phyloP scores from a whole-genome alignment of 1,140 invertebrate species.

The Pseudomyrmex pallidus region DNA sequence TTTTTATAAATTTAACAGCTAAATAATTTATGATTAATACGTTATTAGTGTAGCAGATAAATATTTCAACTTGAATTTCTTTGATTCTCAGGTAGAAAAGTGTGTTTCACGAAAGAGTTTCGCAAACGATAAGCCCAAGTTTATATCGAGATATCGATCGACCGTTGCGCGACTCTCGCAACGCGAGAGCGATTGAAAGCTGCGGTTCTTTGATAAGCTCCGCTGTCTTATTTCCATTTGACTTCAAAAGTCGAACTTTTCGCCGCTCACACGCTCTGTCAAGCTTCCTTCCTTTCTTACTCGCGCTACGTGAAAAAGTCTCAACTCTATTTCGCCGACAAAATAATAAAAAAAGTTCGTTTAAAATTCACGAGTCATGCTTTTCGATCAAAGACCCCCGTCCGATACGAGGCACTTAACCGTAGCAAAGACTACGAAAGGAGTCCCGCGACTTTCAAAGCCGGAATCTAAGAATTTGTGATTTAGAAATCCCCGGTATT shows the following conservation, averaged over 20 bases:
- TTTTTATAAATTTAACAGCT: no score
- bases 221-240: conserved; percentile 51
- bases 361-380: conserved; percentile 54
- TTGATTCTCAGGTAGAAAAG: background rate
- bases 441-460: background rate
- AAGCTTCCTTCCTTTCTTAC: conserved; percentile 5
- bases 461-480: conserved; percentile 15
- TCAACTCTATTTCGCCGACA: conserved; percentile 2
- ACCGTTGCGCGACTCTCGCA: background rate
- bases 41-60: no score
- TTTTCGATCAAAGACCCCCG: conserved; percentile 44
- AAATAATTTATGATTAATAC: no score
- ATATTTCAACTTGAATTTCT: background rate
- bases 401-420: conserved; percentile 34
- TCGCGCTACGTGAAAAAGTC: background rate
- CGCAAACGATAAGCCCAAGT: background rate
- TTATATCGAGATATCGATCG: conserved; percentile 29
- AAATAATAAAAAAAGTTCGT: conserved; percentile 60
- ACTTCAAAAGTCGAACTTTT: conserved; percentile 40
- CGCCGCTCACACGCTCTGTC: conserved; percentile 29
- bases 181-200: conserved; percentile 34
- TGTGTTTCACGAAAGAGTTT: background rate
- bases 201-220: conserved; percentile 52
- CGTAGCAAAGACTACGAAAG: conserved; percentile 4
- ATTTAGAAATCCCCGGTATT: background rate